Conservation (phyloP, 2,797 vertebrate species). For the Carduelis carduelis region DNA sequence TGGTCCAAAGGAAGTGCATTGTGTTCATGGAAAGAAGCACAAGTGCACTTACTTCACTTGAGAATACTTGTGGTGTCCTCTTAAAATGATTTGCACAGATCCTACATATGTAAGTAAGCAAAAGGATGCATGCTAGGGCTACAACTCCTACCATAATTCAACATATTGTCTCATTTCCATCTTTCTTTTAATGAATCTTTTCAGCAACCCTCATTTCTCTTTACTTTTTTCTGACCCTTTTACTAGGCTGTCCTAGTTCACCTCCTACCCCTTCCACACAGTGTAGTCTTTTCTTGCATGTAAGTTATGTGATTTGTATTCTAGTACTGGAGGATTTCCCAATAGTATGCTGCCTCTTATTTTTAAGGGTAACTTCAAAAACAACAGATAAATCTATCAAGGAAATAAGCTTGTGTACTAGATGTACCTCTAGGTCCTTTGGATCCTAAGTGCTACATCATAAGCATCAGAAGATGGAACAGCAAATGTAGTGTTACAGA, state of each 20-base stretch:
- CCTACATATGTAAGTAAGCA: not conserved
- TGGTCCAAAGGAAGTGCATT: not conserved
- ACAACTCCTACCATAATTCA: not conserved
- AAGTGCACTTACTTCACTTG: not conserved
- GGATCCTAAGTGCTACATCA: not conserved
- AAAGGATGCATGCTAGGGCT: not conserved
- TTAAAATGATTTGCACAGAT: not conserved
- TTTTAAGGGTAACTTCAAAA: not conserved
- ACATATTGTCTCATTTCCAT: not conserved
- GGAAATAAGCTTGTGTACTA: not conserved
- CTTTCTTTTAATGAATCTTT: not conserved
- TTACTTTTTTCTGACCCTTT: not conserved
- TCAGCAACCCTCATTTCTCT: not conserved
- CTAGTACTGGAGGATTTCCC: not conserved
- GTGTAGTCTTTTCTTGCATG: not conserved
- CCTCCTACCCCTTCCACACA: not conserved
- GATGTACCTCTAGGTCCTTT: not conserved
- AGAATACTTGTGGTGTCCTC: not conserved
- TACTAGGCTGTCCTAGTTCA: not conserved
- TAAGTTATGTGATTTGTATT: not conserved
- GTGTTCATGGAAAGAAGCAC: not conserved
- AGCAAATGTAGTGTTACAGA: not conserved
- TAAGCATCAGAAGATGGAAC: not conserved
- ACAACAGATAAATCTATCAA: not conserved
- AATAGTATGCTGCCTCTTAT: not conserved